phyloP scores from a whole-genome alignment of 1,140 invertebrate species.

The Papilio dardanus region DNA sequence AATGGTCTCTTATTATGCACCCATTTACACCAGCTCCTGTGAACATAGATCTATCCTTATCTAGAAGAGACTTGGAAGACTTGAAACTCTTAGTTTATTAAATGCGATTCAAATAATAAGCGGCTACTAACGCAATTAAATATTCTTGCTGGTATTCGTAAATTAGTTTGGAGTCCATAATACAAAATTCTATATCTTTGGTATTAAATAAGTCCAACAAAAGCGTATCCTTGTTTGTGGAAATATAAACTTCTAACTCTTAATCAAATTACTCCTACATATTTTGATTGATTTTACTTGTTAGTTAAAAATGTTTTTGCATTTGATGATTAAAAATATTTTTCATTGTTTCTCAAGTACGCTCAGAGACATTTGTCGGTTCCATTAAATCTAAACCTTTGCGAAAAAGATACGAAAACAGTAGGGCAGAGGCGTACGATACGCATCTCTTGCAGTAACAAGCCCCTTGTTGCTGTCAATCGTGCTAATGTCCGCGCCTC shows the following conservation, averaged over 20 bases:
- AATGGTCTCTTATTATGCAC: conserved; percentile 68
- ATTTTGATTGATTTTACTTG: too few species aligned
- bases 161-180: too few species aligned
- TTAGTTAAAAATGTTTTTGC: neutral
- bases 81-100: too few species aligned
- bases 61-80: conserved; percentile 34
- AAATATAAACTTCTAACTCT: too few species aligned
- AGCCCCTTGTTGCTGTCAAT: conserved; percentile 74
- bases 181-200: neutral
- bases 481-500: conserved; percentile 64
- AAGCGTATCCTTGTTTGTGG: neutral
- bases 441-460: conserved; percentile 74
- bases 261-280: too few species aligned
- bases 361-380: conserved; percentile 27
- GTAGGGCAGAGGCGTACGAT: conserved; percentile 72
- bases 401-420: conserved; percentile 66
- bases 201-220: neutral
- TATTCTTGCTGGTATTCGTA: too few species aligned
- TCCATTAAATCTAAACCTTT: conserved; percentile 47
- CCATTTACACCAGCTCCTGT: conserved; percentile 61
- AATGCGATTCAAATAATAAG: too few species aligned
- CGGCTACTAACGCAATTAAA: too few species aligned
- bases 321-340: too few species aligned
- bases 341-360: neutral
- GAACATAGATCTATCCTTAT: conserved; percentile 18